A percentile compares a stretch with the other conserved stretches of the same genome.
Evolutionary conservation across 2,888 invertebrate genomes (phyloP).

Genomic region (Tortricodes alternella): DNA sequence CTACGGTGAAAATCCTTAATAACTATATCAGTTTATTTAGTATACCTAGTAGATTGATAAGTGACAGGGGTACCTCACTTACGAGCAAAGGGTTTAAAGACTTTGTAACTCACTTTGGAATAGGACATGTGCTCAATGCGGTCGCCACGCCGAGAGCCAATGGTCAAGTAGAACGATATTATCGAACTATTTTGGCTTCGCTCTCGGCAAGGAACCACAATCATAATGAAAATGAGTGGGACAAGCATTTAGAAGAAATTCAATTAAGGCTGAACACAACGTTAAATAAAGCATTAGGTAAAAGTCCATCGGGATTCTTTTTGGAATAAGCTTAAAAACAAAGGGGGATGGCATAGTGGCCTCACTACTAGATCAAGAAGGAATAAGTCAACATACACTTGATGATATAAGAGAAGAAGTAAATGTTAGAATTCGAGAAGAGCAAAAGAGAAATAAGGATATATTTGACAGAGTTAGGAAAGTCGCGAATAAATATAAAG

Average conservation of each 20-base stretch:
- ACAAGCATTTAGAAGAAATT: background rate
- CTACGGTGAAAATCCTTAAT: background rate
- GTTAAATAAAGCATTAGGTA: background rate
- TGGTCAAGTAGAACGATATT: slow-evolving; percentile 25
- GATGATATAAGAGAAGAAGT: too few species aligned
- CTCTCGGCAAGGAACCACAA: background rate
- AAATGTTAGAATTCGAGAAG: background rate
- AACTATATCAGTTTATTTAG: background rate
- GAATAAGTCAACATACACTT: background rate
- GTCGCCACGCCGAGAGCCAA: slow-evolving; percentile 30
- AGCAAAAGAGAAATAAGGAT: background rate
- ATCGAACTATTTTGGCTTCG: slow-evolving; percentile 17
- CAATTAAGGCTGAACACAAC: background rate
- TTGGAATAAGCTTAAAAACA: too few species aligned
- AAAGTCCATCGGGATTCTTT: background rate
- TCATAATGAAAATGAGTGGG: slow-evolving; percentile 14
- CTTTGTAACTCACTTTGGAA: background rate
- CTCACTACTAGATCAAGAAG: background rate
- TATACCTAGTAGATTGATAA: too few species aligned
- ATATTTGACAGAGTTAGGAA: background rate
- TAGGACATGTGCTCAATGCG: slow-evolving; percentile 5
- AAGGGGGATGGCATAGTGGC: too few species aligned
- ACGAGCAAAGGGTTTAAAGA: slow-evolving; percentile 10
- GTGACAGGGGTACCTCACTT: background rate
- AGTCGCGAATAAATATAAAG: background rate